Base-by-base conservation (phyloP, 2,888 invertebrate genomes). In the Patella caerulea region DNA sequence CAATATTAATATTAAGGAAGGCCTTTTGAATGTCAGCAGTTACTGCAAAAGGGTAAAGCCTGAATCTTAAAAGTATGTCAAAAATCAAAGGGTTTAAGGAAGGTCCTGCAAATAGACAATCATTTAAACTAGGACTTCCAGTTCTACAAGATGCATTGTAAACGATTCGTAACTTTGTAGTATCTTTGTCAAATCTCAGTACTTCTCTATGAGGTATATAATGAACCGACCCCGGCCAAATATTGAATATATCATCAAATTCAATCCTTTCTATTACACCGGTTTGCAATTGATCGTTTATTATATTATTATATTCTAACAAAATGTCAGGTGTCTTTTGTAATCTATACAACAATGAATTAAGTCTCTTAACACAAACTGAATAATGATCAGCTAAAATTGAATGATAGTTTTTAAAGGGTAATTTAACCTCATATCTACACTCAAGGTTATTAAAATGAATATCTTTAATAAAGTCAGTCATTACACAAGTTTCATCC, bases 21-120 rank as follows among this genome's bases (percentile, higher is more conserved):
- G 19, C 65, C 24, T 65, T 65, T 65, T 65, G 65, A 65, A 65
- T 65, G 14, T 65, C 65, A 19, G 65, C 19, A 19, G 65, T 65
- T 19, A 65, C n/a, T 65, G 65, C 65, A 65, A 19, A 9, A 65
- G 65, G 19, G 4, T 12, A 19, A n/a, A 65, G n/a, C 11, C 19
- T n/a, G 12, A 65, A 65, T 9, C 65, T n/a, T 19, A 65, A 24
- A 11, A n/a, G 24, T 19, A 65, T 19, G 19, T 65, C 65, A 65
- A 65, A 65, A 19, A 65, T 65, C 65, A 65, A 65, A 65, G 65
- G 65, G n/a, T 65, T 65, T 65, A 65, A 65, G n/a, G 65, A 65
- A 2, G 65, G 19, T 24, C 65, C 65, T 11, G 65, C 65, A 4
- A 19, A 19, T 24, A 19, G 15, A 65, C 24, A 19, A 65, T 65